Evolutionary conservation across 2,888 invertebrate species (phyloP).

Genomic region (Penaeus monodon): DNA sequence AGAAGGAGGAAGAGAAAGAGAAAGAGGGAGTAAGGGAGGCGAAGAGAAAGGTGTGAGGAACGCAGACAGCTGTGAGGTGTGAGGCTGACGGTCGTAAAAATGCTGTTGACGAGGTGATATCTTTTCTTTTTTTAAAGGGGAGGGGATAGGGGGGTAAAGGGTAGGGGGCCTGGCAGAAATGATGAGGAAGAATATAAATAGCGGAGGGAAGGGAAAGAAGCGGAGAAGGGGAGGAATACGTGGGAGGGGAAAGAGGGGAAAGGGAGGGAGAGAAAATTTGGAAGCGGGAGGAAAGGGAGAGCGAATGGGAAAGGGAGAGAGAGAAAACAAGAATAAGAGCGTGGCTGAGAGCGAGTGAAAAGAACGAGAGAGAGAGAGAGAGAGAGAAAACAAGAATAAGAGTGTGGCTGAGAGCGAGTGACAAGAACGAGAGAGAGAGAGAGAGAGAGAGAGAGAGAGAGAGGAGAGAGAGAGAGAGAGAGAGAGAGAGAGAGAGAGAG

Average conservation of each 20-base stretch:
- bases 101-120: too few relatives aligned
- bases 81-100: too few relatives aligned
- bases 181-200: background rate
- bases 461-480: background rate
- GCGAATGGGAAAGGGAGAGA: too few relatives aligned
- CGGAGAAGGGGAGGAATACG: background rate
- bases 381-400: background rate
- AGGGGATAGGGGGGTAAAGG: background rate
- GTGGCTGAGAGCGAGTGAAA: background rate
- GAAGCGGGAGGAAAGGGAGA: too few relatives aligned
- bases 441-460: slow-evolving; percentile 23
- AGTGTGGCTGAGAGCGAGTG: background rate
- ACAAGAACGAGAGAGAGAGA: background rate
- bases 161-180: background rate
- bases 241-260: background rate
- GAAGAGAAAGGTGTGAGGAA: too few relatives aligned
- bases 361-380: too few relatives aligned
- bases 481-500: too few relatives aligned
- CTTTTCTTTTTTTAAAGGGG: too few relatives aligned
- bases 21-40: too few relatives aligned
- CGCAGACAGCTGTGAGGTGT: too few relatives aligned
- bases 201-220: background rate
- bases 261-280: background rate
- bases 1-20: background rate
- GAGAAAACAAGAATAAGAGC: background rate